Base-by-base conservation (phyloP, 2,888 invertebrate genomes). In the Anodontia alba region DNA sequence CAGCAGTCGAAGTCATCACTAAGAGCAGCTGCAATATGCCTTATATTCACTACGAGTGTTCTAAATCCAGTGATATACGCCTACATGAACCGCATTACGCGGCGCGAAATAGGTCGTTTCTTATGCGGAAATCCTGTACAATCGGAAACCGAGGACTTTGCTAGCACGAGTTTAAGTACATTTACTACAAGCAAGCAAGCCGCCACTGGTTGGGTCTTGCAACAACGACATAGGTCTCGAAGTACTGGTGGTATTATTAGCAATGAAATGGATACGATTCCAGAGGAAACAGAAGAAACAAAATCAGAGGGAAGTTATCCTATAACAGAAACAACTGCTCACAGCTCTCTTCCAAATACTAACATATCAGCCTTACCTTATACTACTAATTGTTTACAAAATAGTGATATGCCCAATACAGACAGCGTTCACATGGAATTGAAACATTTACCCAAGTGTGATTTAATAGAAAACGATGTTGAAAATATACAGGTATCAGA, bases 51-150 rank as follows among this genome's bases (percentile, higher is more conserved):
- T 17, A 87, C 87, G 23, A 83, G 89, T 15, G 78, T 87, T 26
- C 70, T 90, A 0, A 90, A 91, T 81, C 91, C 91, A 3, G 69
- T 91, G 2, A 89, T 91, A 54, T 91, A 90, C 66, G 91, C 84
- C 1, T 90, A 89, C 70, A 88, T 91, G 88, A 91, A 91, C 70
- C 81, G 90, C 23, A 83, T 88, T 0, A 90, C 86, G 15, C 81
- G 91, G 8, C 84, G 81, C 42, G 90, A 90, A 73, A 88, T 91
- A 10, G 82, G 84, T 31, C 86, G 86, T 57, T 90, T 87, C 71
- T 82, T 88, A 26, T 86, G 87, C 51, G 88, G 89, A 31, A 81
- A 81, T 10, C 75, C 86, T 2, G 71, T 76, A 7, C 43, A 76
- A 12, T 75, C 71, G 3, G 89, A 90, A 23, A 77, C 82, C 20